These are phyloP conservation scores for Sorex araneus DNA, from an alignment of 2,113 vertebrate species.

Conservation along the genomic window DNA sequence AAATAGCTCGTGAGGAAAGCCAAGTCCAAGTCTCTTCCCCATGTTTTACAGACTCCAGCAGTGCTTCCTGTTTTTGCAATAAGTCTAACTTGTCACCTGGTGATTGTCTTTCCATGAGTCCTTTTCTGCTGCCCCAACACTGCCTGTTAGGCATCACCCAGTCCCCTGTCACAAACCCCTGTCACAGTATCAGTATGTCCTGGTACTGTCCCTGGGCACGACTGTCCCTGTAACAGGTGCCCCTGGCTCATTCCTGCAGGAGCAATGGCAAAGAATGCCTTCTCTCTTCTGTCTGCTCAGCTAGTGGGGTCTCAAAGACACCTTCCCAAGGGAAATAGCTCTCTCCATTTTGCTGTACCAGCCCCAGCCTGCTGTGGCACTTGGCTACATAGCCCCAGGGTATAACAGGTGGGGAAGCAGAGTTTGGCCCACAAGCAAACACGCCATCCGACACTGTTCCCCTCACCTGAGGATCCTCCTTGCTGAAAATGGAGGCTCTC, in stretches of 20 bases:
- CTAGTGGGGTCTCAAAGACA: background rate
- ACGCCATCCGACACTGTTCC: background rate
- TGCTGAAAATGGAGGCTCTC: constrained; percentile 73
- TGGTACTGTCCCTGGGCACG: background rate
- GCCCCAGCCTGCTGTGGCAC: background rate
- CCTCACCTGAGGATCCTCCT: background rate
- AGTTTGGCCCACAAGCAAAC: constrained; percentile 10
- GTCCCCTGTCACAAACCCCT: background rate
- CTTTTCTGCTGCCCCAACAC: background rate
- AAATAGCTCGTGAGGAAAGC: background rate
- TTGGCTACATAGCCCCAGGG: background rate
- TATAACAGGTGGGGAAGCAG: background rate
- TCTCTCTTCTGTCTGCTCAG: background rate
- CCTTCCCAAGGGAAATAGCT: background rate
- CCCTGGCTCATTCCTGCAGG: background rate
- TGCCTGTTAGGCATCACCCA: background rate
- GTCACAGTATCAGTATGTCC: no score
- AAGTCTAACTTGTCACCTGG: background rate
- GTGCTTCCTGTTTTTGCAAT: background rate
- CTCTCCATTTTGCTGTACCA: background rate
- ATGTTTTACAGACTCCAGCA: background rate
- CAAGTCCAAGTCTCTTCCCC: background rate
- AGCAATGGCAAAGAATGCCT: background rate
- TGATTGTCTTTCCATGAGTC: background rate
- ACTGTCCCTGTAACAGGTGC: background rate